Evolutionary conservation across 2,113 vertebrate genomes (phyloP).

Genomic region (Polyodon spathula): DNA sequence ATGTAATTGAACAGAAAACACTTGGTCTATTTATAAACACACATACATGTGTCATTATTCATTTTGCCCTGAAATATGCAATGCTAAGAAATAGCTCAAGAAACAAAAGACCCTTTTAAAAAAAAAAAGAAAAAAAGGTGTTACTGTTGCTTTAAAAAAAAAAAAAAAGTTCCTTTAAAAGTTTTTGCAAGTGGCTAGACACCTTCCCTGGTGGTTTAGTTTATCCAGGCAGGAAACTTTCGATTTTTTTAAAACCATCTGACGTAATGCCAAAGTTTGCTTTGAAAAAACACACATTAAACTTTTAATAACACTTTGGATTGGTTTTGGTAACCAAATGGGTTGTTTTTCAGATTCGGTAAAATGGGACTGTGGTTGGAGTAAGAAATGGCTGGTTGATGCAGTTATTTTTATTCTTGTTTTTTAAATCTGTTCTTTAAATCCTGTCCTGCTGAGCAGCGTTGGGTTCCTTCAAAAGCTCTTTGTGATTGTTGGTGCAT

Average conservation of each 20-base stretch:
- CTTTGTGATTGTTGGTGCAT: slow-evolving; percentile 58
- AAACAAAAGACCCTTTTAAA: slow-evolving; percentile 7
- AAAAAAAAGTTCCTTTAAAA: slow-evolving; percentile 58
- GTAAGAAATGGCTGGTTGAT: slow-evolving; percentile 68
- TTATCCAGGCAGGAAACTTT: slow-evolving; percentile 72
- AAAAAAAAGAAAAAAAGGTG: slow-evolving; percentile 14
- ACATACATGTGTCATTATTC: not conserved
- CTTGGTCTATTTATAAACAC: not conserved
- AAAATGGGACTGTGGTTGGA: slow-evolving; percentile 64
- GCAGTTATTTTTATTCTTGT: slow-evolving; percentile 74
- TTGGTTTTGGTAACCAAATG: slow-evolving; percentile 70
- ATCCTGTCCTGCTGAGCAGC: slow-evolving; percentile 61
- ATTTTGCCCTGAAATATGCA: not conserved
- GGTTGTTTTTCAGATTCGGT: slow-evolving; percentile 54
- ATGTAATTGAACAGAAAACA: not conserved
- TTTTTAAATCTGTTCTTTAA: slow-evolving; percentile 72
- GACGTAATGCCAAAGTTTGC: slow-evolving; percentile 72
- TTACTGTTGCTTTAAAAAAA: slow-evolving; percentile 60
- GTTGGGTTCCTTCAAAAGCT: slow-evolving; percentile 55
- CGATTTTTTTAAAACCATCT: slow-evolving; percentile 68
- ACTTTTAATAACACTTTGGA: slow-evolving; percentile 74
- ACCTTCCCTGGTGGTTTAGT: slow-evolving; percentile 71
- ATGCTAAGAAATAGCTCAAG: not conserved
- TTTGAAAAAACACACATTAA: slow-evolving; percentile 73
- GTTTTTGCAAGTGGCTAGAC: slow-evolving; percentile 67